These are phyloP conservation scores for Agonopterix subpropinquella DNA, from an alignment of 2,888 invertebrate genomes.

Conservation along the genomic window DNA sequence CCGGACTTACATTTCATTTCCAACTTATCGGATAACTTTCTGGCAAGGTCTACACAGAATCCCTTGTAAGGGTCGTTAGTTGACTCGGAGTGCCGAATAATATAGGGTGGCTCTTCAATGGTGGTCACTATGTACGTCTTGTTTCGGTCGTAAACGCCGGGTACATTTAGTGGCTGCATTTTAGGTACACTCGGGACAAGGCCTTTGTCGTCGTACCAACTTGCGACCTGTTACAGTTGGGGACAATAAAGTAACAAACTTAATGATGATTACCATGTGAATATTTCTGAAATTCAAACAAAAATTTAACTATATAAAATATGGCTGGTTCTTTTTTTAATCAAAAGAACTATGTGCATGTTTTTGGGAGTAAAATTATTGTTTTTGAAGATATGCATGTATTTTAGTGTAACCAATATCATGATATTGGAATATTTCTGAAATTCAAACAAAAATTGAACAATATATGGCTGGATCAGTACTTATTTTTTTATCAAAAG, in stretches of 20 bases:
- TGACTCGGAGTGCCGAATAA: slow-evolving; percentile 82
- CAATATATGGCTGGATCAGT: too few relatives aligned
- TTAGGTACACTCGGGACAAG: slow-evolving; percentile 84
- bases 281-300: neutral
- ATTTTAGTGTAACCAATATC: too few relatives aligned
- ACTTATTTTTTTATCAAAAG: too few relatives aligned
- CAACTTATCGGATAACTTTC: slow-evolving; percentile 85
- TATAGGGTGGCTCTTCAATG: slow-evolving; percentile 91
- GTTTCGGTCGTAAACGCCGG: slow-evolving; percentile 83
- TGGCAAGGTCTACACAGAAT: slow-evolving; percentile 93
- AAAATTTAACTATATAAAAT: too few relatives aligned
- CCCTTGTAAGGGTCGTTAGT: slow-evolving; percentile 89
- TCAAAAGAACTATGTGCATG: too few relatives aligned
- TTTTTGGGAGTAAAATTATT: too few relatives aligned
- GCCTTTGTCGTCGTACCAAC: slow-evolving; percentile 89
- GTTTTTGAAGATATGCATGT: too few relatives aligned
- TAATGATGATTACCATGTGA: neutral
- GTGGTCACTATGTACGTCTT: slow-evolving; percentile 91
- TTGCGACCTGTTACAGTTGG: slow-evolving; percentile 78
- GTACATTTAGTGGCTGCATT: slow-evolving; percentile 79
- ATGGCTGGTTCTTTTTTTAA: too few relatives aligned
- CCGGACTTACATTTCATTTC: slow-evolving; percentile 87
- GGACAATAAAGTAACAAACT: too few relatives aligned
- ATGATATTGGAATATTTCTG: neutral
- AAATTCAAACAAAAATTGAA: too few relatives aligned